These are phyloP conservation scores for Pogonus chalceus DNA, from an alignment of 1,140 invertebrate genomes.

Conservation along the genomic window DNA sequence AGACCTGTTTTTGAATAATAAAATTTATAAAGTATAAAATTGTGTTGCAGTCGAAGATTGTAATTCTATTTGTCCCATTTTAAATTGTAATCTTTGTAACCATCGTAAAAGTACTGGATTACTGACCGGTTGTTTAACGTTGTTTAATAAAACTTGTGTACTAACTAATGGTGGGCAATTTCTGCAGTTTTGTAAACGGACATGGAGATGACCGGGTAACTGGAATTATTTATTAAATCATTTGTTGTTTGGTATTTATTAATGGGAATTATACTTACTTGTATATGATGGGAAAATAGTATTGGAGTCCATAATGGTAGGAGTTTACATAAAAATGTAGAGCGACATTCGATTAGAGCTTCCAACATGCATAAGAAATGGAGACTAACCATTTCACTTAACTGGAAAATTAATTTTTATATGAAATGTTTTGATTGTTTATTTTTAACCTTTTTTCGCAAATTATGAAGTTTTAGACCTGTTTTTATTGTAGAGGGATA, in stretches of 20 bases:
- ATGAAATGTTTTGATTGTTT: too few species aligned
- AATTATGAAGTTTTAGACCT: too few species aligned
- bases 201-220: slow-evolving; percentile 81
- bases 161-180: slow-evolving; percentile 54
- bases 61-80: slow-evolving; percentile 95
- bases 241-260: too few species aligned
- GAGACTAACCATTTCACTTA: slow-evolving; percentile 95
- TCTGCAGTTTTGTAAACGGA: slow-evolving; percentile 80
- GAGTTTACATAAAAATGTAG: slow-evolving; percentile 78
- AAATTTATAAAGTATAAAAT: too few species aligned
- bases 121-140: slow-evolving; percentile 31
- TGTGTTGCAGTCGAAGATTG: slow-evolving; percentile 88
- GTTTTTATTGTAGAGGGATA: too few species aligned
- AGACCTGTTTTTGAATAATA: too few species aligned
- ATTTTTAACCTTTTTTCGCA: too few species aligned
- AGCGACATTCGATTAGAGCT: slow-evolving; percentile 90
- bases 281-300: slow-evolving; percentile 75
- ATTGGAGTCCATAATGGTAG: slow-evolving; percentile 85
- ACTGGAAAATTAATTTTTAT: slow-evolving; percentile 50
- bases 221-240: slow-evolving; percentile 36
- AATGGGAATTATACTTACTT: slow-evolving; percentile 45
- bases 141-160: slow-evolving; percentile 29
- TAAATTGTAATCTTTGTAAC: slow-evolving; percentile 90
- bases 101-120: slow-evolving; percentile 61
- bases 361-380: slow-evolving; percentile 95